Conservation (phyloP, 2,113 vertebrate genomes). For the Hippoglossus stenolepis region DNA sequence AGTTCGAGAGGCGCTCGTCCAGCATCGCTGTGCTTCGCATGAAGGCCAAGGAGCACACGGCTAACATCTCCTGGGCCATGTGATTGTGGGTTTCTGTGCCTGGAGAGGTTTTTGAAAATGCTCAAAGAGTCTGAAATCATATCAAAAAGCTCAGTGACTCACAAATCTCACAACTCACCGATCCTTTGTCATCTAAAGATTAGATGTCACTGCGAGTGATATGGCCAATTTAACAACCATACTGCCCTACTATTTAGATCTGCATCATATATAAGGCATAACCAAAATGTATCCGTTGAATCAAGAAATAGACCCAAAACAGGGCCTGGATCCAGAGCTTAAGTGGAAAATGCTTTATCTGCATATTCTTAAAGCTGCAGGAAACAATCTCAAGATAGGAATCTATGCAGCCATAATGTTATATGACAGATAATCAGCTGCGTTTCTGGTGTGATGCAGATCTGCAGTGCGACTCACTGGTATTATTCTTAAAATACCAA, state of each 20-base stretch:
- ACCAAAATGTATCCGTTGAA: background rate
- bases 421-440: conserved; percentile 13
- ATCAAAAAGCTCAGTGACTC: conserved; percentile 11
- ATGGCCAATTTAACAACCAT: background rate
- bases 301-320: background rate
- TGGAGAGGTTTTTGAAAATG: conserved; percentile 1
- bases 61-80: conserved; percentile 99
- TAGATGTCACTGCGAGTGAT: background rate
- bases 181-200: background rate
- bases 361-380: conserved; percentile 7
- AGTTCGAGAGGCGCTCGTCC: conserved; percentile 96
- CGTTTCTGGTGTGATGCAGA: background rate
- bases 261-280: background rate
- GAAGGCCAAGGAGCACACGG: conserved; percentile 98
- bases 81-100: conserved; percentile 73
- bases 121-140: conserved; percentile 7
- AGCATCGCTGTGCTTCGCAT: conserved; percentile 98
- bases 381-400: background rate
- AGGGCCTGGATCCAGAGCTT: background rate
- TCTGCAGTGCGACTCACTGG: background rate
- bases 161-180: background rate
- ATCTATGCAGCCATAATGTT: background rate
- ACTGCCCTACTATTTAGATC: background rate
- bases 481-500: background rate
- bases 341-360: background rate